A percentile compares a stretch with the other conserved stretches of the same genome.
Conservation (phyloP, 1,140 invertebrate species). For the Platyscapa corneri region DNA sequence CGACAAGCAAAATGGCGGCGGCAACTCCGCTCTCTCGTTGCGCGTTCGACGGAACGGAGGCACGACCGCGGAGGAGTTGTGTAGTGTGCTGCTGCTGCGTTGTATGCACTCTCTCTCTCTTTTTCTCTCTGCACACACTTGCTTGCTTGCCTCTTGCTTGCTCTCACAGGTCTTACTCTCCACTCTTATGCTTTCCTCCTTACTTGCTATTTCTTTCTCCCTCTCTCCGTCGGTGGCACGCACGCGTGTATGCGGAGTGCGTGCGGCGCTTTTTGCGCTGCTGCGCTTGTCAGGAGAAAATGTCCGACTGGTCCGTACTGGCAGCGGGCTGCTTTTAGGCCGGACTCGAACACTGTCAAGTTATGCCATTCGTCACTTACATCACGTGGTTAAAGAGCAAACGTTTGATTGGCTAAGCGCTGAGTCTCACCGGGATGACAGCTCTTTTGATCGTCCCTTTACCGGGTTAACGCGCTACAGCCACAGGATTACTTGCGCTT, state of each 20-base stretch:
- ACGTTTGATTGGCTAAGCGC: not conserved
- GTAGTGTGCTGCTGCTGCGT: slow-evolving; percentile 24
- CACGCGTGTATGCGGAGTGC: not conserved
- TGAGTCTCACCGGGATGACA: not conserved
- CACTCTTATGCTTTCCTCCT: not conserved
- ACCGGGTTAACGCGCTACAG: not conserved
- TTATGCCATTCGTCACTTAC: not conserved
- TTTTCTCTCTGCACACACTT: slow-evolving; percentile 6
- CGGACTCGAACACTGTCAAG: not conserved
- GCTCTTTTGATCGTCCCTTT: not conserved
- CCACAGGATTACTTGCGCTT: not conserved
- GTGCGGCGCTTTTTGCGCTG: slow-evolving; percentile 39
- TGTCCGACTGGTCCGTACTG: slow-evolving; percentile 44
- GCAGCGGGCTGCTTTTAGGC: slow-evolving; percentile 21
- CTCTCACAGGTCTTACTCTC: slow-evolving; percentile 6
- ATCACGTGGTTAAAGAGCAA: not conserved
- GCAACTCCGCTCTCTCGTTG: slow-evolving; percentile 26
- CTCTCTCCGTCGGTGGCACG: not conserved
- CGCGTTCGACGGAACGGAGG: slow-evolving; percentile 13
- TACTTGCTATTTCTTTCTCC: not conserved
- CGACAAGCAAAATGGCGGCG: slow-evolving; percentile 49
- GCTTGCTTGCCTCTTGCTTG: slow-evolving; percentile 5
- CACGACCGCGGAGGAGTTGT: not conserved
- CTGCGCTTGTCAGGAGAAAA: slow-evolving; percentile 32
- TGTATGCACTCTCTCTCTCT: slow-evolving; percentile 11